These are phyloP conservation scores for Campoletis raptor DNA, from an alignment of 2,888 invertebrate species.

Conservation along the genomic window DNA sequence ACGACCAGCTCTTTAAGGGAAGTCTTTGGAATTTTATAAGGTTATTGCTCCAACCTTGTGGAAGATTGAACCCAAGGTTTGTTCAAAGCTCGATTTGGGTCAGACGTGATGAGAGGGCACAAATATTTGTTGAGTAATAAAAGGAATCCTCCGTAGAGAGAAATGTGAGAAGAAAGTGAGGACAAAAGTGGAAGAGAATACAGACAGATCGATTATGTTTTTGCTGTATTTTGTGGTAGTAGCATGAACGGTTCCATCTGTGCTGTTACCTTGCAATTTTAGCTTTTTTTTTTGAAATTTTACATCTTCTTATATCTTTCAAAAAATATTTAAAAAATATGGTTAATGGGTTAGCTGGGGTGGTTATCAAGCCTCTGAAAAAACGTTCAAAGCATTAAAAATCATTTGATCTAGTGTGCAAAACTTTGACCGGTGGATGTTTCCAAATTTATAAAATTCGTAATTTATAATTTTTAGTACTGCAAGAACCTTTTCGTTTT, in stretches of 20 bases:
- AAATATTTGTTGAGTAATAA: constrained; percentile 31
- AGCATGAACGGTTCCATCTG: not conserved
- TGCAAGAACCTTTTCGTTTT: not conserved
- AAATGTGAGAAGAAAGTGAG: not conserved
- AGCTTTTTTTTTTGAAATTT: not conserved
- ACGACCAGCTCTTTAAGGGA: not conserved
- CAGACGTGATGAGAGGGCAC: constrained; percentile 39
- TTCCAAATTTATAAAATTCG: too few species aligned
- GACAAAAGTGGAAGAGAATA: not conserved
- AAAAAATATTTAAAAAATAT: not conserved
- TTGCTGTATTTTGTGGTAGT: not conserved
- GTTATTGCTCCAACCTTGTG: constrained; percentile 42
- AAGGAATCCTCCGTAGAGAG: constrained; percentile 23
- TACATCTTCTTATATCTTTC: not conserved
- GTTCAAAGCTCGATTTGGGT: constrained; percentile 46
- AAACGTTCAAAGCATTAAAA: too few species aligned
- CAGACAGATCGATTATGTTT: not conserved
- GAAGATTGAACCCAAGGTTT: constrained; percentile 38
- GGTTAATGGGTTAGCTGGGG: not conserved
- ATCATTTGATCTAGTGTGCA: too few species aligned
- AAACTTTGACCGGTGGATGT: too few species aligned
- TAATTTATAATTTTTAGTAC: not conserved
- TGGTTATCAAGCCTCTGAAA: not conserved
- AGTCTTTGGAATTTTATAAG: constrained; percentile 39
- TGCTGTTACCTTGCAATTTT: not conserved